phyloP scores from a whole-genome alignment of 64 coral and sea anemone genomes.

The Actinia tenebrosa region DNA sequence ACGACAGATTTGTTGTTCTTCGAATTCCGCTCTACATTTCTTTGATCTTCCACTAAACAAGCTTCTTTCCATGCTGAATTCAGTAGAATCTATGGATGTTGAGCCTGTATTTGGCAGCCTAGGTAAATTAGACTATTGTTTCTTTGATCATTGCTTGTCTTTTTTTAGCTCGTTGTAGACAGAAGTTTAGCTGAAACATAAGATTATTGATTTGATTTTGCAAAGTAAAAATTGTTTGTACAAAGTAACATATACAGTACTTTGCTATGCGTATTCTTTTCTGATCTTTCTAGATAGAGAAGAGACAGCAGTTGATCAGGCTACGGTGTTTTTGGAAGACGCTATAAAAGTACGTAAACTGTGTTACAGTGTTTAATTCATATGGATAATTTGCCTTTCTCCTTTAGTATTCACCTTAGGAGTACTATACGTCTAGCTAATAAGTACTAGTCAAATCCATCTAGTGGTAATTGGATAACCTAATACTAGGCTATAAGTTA shows the following conservation, averaged over 20 bases:
- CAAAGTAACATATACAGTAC: not conserved
- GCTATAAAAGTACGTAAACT: constrained; percentile 43
- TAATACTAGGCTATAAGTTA: too few relatives aligned
- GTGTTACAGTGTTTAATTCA: too few relatives aligned
- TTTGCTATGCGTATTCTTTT: not conserved
- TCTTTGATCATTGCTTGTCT: not conserved
- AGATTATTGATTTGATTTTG: not conserved
- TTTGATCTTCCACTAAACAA: not conserved
- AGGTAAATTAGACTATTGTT: not conserved
- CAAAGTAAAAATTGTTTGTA: not conserved
- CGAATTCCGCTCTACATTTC: not conserved
- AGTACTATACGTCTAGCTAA: too few relatives aligned
- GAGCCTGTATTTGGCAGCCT: not conserved
- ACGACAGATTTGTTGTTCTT: not conserved
- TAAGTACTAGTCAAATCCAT: too few relatives aligned
- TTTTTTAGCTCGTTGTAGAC: not conserved
- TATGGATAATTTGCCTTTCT: too few relatives aligned
- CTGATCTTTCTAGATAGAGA: not conserved
- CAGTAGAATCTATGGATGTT: constrained; percentile 5
- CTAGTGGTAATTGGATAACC: too few relatives aligned
- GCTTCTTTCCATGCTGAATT: not conserved
- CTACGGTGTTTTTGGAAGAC: constrained; percentile 71
- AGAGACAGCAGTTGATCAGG: constrained; percentile 48
- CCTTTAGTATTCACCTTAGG: too few relatives aligned
- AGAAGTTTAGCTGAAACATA: too few relatives aligned